Percentiles rank a stretch among this genome's conserved stretches.
These are phyloP conservation scores for Dermatemys mawii DNA, from an alignment of 2,113 vertebrate species.

Conservation along the genomic window DNA sequence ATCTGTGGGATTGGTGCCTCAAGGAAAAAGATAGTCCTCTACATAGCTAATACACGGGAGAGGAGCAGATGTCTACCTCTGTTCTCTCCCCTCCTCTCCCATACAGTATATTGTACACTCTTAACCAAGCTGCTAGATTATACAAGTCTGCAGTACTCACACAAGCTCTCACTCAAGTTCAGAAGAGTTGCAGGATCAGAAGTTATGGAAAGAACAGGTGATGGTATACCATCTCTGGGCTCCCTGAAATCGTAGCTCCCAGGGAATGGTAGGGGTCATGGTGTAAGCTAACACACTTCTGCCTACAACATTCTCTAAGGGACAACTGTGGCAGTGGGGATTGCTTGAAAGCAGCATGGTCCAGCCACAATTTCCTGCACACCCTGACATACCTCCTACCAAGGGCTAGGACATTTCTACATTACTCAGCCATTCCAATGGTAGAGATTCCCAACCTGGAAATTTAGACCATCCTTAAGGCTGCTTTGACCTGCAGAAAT, in stretches of 20 bases:
- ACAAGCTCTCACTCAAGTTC: too few relatives aligned
- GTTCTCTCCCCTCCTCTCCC: not conserved
- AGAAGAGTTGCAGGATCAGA: not conserved
- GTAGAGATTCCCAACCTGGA: rapidly evolving
- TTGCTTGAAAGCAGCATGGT: not conserved
- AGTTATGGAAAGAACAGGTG: not conserved
- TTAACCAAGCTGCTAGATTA: too few relatives aligned
- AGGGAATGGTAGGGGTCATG: not conserved
- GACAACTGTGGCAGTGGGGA: not conserved
- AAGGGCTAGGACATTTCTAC: not conserved
- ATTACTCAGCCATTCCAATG: not conserved
- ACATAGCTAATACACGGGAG: not conserved
- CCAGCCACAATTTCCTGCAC: too few relatives aligned
- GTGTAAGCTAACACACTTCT: rapidly evolving
- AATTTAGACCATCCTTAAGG: not conserved
- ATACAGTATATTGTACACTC: too few relatives aligned
- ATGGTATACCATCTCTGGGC: not conserved
- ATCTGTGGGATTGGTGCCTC: not conserved
- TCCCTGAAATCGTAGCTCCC: not conserved
- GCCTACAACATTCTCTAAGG: not conserved
- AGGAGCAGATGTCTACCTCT: not conserved
- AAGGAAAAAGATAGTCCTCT: not conserved
- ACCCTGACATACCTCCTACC: rapidly evolving
- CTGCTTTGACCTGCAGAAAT: not conserved
- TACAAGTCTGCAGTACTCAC: too few relatives aligned